Evolutionary conservation across 2,888 invertebrate species (phyloP).

Genomic region (Teleiodes luculella): DNA sequence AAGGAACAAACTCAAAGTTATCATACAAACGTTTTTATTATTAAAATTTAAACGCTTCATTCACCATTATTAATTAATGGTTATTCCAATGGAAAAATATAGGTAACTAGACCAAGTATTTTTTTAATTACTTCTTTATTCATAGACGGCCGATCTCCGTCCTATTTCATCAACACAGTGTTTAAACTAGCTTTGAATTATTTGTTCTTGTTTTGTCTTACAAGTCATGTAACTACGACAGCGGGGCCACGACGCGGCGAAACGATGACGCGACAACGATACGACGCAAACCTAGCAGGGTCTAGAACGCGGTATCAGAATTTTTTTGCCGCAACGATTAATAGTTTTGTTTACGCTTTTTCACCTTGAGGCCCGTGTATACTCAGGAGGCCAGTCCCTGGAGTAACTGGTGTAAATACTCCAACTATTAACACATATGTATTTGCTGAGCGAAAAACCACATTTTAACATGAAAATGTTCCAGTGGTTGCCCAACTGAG

Average conservation of each 20-base stretch:
- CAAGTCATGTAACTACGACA: not conserved
- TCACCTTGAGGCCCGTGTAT: conserved; percentile 39
- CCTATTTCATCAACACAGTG: no score
- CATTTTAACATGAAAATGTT: no score
- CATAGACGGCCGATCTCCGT: no score
- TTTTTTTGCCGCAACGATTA: conserved; percentile 26
- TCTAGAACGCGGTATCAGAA: conserved; percentile 38
- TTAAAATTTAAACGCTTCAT: no score
- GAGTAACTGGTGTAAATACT: conserved; percentile 30
- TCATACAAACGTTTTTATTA: no score
- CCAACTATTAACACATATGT: not conserved
- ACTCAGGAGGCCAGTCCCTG: conserved; percentile 35
- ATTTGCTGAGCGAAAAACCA: conserved; percentile 28
- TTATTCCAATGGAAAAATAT: no score
- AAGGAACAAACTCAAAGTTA: no score
- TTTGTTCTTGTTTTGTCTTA: no score
- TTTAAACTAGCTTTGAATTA: no score
- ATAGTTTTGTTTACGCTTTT: conserved; percentile 5
- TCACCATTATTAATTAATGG: no score
- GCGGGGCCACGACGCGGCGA: not conserved
- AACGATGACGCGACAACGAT: not conserved
- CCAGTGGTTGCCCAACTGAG: conserved; percentile 16
- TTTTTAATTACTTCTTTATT: no score
- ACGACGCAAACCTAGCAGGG: not conserved
- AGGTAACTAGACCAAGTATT: no score